A percentile compares a stretch with the other conserved stretches of the same genome.
Conservation (phyloP, 2,888 invertebrate genomes). For the Penaeus monodon region DNA sequence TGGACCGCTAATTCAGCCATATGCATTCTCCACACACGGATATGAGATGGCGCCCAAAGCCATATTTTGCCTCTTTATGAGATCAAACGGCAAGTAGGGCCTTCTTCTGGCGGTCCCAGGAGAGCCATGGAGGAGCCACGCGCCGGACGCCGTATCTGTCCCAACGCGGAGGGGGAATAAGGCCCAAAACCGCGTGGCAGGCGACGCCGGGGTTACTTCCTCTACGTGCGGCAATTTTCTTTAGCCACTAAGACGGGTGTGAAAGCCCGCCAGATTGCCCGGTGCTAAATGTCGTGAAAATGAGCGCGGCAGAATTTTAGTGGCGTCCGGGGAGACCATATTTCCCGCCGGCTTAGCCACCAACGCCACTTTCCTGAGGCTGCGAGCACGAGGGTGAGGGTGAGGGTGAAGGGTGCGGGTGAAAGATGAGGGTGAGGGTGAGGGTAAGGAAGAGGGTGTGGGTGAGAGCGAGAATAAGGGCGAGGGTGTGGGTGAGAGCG, state of each 20-base stretch:
- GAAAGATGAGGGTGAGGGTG: background rate
- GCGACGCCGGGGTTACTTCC: conserved; percentile 28
- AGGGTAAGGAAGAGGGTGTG: background rate
- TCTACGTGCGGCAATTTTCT: conserved; percentile 59
- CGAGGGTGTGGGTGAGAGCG: no score
- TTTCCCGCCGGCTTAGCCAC: conserved; percentile 59
- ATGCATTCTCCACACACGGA: conserved; percentile 63
- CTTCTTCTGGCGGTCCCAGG: conserved; percentile 52
- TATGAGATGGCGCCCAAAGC: conserved; percentile 63
- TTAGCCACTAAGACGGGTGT: conserved; percentile 65
- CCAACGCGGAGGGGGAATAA: background rate
- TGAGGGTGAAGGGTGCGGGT: conserved; percentile 11
- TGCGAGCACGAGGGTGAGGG: conserved; percentile 32
- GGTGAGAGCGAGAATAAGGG: no score
- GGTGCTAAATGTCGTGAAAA: conserved; percentile 65
- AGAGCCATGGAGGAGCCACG: conserved; percentile 29
- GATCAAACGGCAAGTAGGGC: conserved; percentile 65
- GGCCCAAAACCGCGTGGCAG: conserved; percentile 15
- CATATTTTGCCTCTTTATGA: conserved; percentile 65
- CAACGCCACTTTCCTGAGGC: conserved; percentile 49
- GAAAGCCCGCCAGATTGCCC: conserved; percentile 65
- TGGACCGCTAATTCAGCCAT: conserved; percentile 64
- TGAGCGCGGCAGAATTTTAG: conserved; percentile 65
- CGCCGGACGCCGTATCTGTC: conserved; percentile 8
- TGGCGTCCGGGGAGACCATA: conserved; percentile 61